phyloP scores from a whole-genome alignment of 2,113 vertebrate species.

The Camelus dromedarius region DNA sequence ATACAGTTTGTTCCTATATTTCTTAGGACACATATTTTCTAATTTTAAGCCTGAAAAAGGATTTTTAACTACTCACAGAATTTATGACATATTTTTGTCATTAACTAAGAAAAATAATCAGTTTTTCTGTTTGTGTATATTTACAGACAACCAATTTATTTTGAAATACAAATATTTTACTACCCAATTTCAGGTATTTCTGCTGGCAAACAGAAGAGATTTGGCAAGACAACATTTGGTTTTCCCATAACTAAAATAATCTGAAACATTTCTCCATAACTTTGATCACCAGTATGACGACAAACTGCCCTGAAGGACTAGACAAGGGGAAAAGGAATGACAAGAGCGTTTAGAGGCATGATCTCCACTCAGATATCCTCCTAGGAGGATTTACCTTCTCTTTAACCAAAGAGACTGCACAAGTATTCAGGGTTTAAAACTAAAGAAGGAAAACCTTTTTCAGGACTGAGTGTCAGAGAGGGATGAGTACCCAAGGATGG shows the following conservation, averaged over 20 bases:
- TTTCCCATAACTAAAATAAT: slow-evolving; percentile 27
- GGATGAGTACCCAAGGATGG: neutral
- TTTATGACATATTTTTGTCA: neutral
- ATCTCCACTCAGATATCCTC: neutral
- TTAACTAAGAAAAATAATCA: neutral
- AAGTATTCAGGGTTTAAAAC: neutral
- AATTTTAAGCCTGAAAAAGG: neutral
- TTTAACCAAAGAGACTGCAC: neutral
- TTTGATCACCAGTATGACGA: neutral
- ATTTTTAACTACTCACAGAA: neutral
- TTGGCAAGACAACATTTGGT: neutral
- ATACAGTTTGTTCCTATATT: neutral
- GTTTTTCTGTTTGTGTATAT: neutral
- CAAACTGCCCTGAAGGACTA: neutral
- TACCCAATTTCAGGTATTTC: slow-evolving; percentile 31
- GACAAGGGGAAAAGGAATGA: neutral
- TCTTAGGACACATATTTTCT: neutral
- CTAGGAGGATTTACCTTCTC: neutral
- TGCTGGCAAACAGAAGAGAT: neutral
- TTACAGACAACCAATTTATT: neutral
- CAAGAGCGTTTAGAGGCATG: neutral
- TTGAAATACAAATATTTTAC: neutral
- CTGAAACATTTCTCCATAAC: neutral
- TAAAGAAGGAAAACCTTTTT: neutral
- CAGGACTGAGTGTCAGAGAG: neutral